Evolutionary conservation across 2,113 vertebrate species (phyloP), one percentile per base, ranked within the genome.

Genomic region (Ctenomys sociabilis): DNA sequence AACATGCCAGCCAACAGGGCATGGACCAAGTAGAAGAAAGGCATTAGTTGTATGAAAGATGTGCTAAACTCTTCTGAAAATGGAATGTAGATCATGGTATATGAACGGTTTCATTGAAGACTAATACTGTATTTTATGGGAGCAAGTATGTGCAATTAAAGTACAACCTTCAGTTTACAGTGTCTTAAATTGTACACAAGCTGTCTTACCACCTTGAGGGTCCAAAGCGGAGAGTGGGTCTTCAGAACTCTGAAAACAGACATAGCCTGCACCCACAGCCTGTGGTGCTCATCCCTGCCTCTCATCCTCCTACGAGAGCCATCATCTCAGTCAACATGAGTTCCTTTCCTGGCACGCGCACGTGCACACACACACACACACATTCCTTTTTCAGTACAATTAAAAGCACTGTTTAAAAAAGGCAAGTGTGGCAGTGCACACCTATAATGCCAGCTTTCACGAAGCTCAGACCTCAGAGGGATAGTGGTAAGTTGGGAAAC

Each of bases 61-160:
- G 17, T 7, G 1, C 7, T 54, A 13, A 0, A 16, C 5, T 85
- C 1, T 13, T 77, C 28, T 96, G 43, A 94, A 77, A 88, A 64
- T 66, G 81, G 24, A 94, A 26, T 54, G 32, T 59, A 70, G 61
- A 77, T 70, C 32, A 49, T 54, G 52, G 40, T n/a, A 7, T 68
- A n/a, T 35, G 70, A 78, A 77, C 4, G 66, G 75, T 72, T 92
- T 90, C 66, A 49, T 64, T 37, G 88, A 45, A 77, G 28, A 45
- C 3, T 77, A 66, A n/a, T 22, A n/a, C 49, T 90, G 91, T 30
- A 87, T 85, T 88, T 94, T 82, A 40, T 82, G 32, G 66, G 28
- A 52, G n/a, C 80, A 22, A 52, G 43, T 80, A 22, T 90, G 43
- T 88, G 2, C 22, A 73, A 64, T 93, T 94, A 83, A 95, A 93